phyloP scores from a whole-genome alignment of 2,888 invertebrate species.

The Scaptomyza parva region DNA sequence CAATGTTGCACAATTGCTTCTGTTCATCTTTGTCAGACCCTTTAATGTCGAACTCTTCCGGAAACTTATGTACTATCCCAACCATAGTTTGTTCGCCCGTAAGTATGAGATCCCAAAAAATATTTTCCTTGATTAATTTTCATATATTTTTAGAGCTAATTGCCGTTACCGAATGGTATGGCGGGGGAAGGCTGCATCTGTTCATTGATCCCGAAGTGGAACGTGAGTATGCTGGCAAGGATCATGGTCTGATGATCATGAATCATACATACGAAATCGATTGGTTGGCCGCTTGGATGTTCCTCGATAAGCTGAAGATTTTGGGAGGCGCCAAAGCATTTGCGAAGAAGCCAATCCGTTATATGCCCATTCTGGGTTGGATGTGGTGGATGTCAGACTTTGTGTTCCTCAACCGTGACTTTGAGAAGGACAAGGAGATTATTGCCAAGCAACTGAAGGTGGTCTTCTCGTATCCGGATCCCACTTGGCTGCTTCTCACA shows the following conservation, averaged over 20 bases:
- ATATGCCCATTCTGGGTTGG: conserved; percentile 97
- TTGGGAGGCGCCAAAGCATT: conserved; percentile 98
- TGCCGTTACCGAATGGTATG: conserved; percentile 97
- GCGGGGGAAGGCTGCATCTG: conserved; percentile 89
- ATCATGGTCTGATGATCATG: conserved; percentile 95
- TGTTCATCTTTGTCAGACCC: conserved; percentile 92
- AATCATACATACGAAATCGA: conserved; percentile 98
- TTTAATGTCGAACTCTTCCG: conserved; percentile 92
- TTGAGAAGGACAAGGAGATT: conserved; percentile 94
- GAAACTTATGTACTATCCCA: conserved; percentile 94
- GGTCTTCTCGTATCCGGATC: conserved; percentile 94
- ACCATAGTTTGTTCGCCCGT: conserved; percentile 95
- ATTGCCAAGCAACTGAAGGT: conserved; percentile 92
- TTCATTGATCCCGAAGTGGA: conserved; percentile 92
- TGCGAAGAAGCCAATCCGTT: conserved; percentile 95
- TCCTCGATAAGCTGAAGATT: conserved; percentile 91
- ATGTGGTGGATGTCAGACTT: conserved; percentile 98
- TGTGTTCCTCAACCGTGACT: conserved; percentile 96
- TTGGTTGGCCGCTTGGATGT: conserved; percentile 97
- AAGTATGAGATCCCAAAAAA: no score
- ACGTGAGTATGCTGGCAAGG: conserved; percentile 92
- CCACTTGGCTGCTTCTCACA: conserved; percentile 94
- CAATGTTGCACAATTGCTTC: conserved; percentile 91
- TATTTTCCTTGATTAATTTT: accelerated
- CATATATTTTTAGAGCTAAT: conserved; percentile 90